Evolutionary conservation across 64 coral and sea anemone genomes (phyloP).

Genomic region (Actinia equina): DNA sequence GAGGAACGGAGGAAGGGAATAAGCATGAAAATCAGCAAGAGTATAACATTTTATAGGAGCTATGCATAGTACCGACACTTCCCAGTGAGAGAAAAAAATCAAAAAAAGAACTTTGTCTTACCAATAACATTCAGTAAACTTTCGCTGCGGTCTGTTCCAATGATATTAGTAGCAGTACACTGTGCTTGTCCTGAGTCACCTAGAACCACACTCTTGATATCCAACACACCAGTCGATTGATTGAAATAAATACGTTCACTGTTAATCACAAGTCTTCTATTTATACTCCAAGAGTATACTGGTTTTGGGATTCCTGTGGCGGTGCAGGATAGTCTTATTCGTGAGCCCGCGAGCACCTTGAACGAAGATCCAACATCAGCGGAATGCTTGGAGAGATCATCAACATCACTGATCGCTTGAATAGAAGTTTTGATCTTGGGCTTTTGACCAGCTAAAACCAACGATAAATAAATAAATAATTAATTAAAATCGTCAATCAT

Average conservation of each 20-base stretch:
- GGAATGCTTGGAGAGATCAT: neutral
- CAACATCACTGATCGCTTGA: neutral
- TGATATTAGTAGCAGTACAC: slow-evolving; percentile 70
- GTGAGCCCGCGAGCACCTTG: neutral
- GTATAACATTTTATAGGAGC: too few species aligned
- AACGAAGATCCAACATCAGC: neutral
- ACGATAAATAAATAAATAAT: neutral
- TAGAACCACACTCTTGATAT: slow-evolving; percentile 29
- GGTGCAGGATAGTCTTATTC: slow-evolving; percentile 57
- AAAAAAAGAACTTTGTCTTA: slow-evolving; percentile 8
- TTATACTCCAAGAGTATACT: slow-evolving; percentile 49
- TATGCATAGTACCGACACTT: too few species aligned
- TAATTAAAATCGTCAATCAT: neutral
- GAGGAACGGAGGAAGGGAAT: too few species aligned
- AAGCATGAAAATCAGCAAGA: too few species aligned
- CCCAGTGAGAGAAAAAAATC: neutral
- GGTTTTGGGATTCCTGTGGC: slow-evolving; percentile 69
- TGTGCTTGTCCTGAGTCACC: slow-evolving; percentile 40
- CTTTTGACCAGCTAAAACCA: slow-evolving; percentile 3
- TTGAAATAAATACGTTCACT: slow-evolving; percentile 45
- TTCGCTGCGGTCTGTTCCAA: slow-evolving; percentile 54
- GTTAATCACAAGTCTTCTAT: neutral
- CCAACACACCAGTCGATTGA: slow-evolving; percentile 46
- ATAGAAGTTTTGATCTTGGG: neutral
- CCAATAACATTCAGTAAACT: slow-evolving; percentile 64